phyloP scores from a whole-genome alignment of 2,113 vertebrate species.

The Cottus gobio region DNA sequence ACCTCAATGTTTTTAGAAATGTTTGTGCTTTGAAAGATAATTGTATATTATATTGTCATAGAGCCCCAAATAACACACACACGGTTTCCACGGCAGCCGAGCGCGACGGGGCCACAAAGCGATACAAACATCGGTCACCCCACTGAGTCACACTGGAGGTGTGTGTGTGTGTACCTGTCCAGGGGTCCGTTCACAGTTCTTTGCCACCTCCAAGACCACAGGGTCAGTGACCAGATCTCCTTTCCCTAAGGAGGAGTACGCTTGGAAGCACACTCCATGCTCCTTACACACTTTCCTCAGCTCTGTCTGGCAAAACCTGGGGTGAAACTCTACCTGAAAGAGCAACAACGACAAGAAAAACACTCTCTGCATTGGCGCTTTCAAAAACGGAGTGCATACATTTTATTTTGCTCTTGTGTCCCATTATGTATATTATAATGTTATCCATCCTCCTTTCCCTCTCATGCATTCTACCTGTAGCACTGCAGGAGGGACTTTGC shows the following conservation, averaged over 20 bases:
- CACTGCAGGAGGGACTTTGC: conserved; percentile 81
- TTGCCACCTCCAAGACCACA: conserved; percentile 77
- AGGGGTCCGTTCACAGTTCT: conserved; percentile 63
- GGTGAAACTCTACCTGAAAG: conserved; percentile 87
- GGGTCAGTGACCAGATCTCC: conserved; percentile 79
- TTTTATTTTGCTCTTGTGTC: no score
- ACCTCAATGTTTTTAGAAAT: background rate
- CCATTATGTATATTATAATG: no score
- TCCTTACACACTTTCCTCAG: conserved; percentile 80
- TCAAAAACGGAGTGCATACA: no score
- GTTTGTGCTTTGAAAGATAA: no score
- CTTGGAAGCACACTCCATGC: conserved; percentile 83
- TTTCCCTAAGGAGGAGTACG: conserved; percentile 85
- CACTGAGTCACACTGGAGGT: conserved; percentile 69
- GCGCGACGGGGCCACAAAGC: conserved; percentile 50
- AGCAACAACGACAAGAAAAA: background rate
- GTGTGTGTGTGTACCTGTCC: conserved; percentile 79
- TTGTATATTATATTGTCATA: no score
- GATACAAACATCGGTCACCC: conserved; percentile 77
- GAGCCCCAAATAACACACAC: no score
- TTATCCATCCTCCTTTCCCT: background rate
- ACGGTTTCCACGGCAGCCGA: conserved; percentile 66
- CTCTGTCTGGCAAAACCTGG: conserved; percentile 79
- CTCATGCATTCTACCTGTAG: conserved; percentile 58
- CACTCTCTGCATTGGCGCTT: no score